Conservation (phyloP, 2,113 vertebrate genomes). For the Capreolus pygargus region DNA sequence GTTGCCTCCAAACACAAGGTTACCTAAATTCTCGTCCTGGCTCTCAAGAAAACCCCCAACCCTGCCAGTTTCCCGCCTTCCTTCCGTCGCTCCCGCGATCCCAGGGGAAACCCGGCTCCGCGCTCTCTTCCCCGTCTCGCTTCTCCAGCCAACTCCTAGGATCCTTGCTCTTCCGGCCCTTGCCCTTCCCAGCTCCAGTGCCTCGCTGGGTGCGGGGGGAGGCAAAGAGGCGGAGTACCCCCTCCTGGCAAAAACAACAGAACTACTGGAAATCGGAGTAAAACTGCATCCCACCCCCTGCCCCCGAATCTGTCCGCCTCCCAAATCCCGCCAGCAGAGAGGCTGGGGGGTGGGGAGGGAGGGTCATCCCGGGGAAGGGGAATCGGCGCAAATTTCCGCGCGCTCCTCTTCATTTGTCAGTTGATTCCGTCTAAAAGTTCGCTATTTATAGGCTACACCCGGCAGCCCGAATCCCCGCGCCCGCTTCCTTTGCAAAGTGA, state of each 20-base stretch:
- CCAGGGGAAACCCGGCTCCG: neutral
- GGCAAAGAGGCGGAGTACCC: neutral
- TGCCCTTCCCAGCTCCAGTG: neutral
- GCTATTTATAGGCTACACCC: slow-evolving; percentile 85
- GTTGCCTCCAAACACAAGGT: neutral
- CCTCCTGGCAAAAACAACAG: neutral
- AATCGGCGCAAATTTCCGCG: slow-evolving; percentile 79
- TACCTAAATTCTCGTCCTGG: neutral
- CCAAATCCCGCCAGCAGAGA: neutral
- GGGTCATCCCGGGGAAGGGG: slow-evolving; percentile 57
- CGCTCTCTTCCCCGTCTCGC: neutral
- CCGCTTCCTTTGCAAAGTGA: slow-evolving; percentile 78
- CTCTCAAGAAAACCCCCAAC: neutral
- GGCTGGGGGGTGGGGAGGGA: neutral
- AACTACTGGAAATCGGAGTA: neutral
- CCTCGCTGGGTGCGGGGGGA: neutral
- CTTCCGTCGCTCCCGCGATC: fast-evolving
- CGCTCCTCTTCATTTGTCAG: slow-evolving; percentile 84
- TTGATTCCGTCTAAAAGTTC: slow-evolving; percentile 85
- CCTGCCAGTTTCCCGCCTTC: neutral
- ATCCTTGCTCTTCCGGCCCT: neutral
- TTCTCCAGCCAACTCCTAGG: neutral
- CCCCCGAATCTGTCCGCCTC: neutral
- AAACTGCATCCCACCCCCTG: neutral
- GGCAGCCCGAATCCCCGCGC: slow-evolving; percentile 76